phyloP scores from a whole-genome alignment of 2,797 vertebrate genomes.

The Oreochromis grahami region DNA sequence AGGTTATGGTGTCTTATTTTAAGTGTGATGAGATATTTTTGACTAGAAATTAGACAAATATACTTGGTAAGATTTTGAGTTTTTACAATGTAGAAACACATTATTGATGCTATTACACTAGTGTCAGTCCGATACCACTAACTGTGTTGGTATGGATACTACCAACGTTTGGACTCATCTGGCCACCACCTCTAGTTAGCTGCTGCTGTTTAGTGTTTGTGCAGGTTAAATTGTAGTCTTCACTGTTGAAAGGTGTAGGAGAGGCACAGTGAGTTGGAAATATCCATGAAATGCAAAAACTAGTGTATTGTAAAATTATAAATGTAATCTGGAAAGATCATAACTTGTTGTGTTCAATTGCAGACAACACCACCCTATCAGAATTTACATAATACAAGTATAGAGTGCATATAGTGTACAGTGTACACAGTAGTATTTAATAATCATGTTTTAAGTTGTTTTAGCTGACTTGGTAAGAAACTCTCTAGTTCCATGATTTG shows the following conservation, averaged over 20 bases:
- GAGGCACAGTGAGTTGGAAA: not conserved
- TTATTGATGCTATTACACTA: not conserved
- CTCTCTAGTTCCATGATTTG: not conserved
- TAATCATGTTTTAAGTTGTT: not conserved
- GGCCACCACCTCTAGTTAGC: not conserved
- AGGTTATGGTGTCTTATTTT: not conserved
- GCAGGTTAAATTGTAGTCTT: not conserved
- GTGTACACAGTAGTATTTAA: not conserved
- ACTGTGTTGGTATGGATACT: fast-evolving
- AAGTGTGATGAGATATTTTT: not conserved
- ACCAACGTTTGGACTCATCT: fast-evolving
- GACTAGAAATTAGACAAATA: not conserved
- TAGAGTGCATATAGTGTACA: not conserved
- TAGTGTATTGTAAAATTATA: fast-evolving
- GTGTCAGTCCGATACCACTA: not conserved
- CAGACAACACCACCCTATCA: not conserved
- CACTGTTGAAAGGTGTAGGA: not conserved
- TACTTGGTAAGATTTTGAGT: not conserved
- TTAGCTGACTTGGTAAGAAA: fast-evolving
- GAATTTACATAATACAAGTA: not conserved
- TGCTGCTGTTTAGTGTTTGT: not conserved
- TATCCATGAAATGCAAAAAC: not conserved
- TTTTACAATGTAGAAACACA: not conserved
- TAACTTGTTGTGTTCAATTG: not conserved
- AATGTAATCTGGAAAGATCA: not conserved